Evolutionary conservation across 2,888 invertebrate genomes (phyloP).

Genomic region (Herminia tarsipennalis): DNA sequence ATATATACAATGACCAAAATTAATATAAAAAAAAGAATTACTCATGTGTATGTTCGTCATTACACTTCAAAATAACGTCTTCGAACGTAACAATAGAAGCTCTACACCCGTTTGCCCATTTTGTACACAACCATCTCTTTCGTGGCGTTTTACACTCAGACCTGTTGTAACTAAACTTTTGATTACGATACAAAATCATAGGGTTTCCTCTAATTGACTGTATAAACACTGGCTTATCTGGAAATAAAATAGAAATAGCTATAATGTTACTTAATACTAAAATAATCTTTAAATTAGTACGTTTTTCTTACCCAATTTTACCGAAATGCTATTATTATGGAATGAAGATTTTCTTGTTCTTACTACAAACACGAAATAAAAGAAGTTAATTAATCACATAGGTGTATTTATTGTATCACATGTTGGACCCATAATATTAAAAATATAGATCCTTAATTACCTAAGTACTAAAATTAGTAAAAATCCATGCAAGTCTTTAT

Average conservation of each 20-base stretch:
- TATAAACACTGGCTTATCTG: constrained; percentile 38
- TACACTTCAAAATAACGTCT: constrained; percentile 37
- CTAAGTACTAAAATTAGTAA: too few species aligned
- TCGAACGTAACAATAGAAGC: constrained; percentile 50
- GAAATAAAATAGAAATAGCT: constrained; percentile 5
- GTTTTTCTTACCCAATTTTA: background rate
- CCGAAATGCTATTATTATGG: background rate
- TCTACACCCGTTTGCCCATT: constrained; percentile 43
- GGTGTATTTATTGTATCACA: too few species aligned
- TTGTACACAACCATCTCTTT: constrained; percentile 55
- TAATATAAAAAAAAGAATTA: background rate
- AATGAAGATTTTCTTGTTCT: too few species aligned
- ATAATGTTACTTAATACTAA: background rate
- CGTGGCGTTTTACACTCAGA: constrained; percentile 24
- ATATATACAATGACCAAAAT: too few species aligned
- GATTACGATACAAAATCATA: constrained; percentile 47
- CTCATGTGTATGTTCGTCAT: constrained; percentile 45
- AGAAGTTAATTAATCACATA: too few species aligned
- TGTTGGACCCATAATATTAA: too few species aligned
- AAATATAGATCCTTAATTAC: too few species aligned
- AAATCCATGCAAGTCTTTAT: too few species aligned
- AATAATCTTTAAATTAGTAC: background rate
- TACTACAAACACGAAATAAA: too few species aligned
- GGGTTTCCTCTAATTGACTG: constrained; percentile 47
- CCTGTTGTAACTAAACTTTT: constrained; percentile 50